A percentile compares a stretch with the other conserved stretches of the same genome.
Evolutionary conservation across 2,888 invertebrate genomes (phyloP).

Genomic region (Podotricha telesiphe): DNA sequence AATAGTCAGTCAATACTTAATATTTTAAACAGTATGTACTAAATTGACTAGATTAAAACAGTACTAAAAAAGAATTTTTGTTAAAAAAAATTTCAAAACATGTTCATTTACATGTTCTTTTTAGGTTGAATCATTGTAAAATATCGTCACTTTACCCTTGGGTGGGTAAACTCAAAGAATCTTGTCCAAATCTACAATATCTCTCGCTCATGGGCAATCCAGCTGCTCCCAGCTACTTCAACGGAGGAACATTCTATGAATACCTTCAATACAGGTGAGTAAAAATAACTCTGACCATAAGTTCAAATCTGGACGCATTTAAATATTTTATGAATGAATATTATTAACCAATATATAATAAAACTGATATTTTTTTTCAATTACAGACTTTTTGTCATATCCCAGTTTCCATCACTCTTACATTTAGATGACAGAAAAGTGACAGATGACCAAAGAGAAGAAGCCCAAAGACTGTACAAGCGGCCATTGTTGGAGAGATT

Average conservation of each 20-base stretch:
- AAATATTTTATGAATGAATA: too few species aligned
- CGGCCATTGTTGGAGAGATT: constrained; percentile 83
- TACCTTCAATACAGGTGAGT: constrained; percentile 89
- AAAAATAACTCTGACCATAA: too few species aligned
- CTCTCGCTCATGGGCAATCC: constrained; percentile 94
- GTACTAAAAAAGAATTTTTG: too few species aligned
- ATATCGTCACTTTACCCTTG: constrained; percentile 87
- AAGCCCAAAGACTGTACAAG: constrained; percentile 85
- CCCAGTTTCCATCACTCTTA: constrained; percentile 86
- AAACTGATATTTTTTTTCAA: not conserved
- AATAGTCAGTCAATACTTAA: too few species aligned
- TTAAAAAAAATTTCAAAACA: too few species aligned
- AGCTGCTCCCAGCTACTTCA: constrained; percentile 90
- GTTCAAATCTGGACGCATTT: too few species aligned
- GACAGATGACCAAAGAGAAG: constrained; percentile 85
- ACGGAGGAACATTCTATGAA: constrained; percentile 89
- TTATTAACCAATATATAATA: too few species aligned
- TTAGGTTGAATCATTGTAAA: constrained; percentile 87
- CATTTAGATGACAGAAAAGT: constrained; percentile 89
- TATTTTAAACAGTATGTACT: too few species aligned
- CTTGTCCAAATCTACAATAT: constrained; percentile 89
- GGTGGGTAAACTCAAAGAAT: constrained; percentile 86
- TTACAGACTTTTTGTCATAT: constrained; percentile 88
- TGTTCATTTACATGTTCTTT: not conserved
- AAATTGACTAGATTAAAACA: too few species aligned